Percentiles rank a stretch among this genome's conserved stretches.
Conservation (phyloP, 2,113 vertebrate species). For the Cryptoleucopteryx plumbea region DNA sequence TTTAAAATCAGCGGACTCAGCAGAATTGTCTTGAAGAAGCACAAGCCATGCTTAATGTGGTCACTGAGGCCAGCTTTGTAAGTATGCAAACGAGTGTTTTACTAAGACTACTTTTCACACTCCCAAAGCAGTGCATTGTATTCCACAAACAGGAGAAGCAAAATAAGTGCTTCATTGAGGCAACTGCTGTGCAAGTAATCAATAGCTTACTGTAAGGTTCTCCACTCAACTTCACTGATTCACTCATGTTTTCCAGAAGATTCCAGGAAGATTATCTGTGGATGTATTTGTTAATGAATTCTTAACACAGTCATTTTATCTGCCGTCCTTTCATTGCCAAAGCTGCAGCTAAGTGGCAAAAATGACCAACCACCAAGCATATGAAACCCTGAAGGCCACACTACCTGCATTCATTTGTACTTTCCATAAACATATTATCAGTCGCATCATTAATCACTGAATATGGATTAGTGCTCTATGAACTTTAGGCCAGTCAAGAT, state of each 20-base stretch:
- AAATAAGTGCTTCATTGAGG: neutral
- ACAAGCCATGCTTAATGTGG: neutral
- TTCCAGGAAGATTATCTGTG: neutral
- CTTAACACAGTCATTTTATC: neutral
- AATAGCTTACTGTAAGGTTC: neutral
- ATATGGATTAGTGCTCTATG: neutral
- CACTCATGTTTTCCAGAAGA: neutral
- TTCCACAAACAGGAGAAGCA: neutral
- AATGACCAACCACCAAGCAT: neutral
- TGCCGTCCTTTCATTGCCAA: neutral
- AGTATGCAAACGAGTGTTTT: neutral
- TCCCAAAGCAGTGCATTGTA: neutral
- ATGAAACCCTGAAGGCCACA: neutral
- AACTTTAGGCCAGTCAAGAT: neutral
- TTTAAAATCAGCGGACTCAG: neutral
- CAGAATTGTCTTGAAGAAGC: neutral
- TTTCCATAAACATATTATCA: neutral
- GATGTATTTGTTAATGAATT: neutral
- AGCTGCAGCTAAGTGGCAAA: neutral
- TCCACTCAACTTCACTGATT: neutral
- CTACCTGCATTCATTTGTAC: neutral
- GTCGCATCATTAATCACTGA: neutral
- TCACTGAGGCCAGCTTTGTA: slow-evolving; percentile 10
- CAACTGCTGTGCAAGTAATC: neutral
- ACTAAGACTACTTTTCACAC: neutral